Percentiles rank a stretch among this genome's conserved stretches.
These are phyloP conservation scores for Seira sanloemensis DNA, from an alignment of 2,888 invertebrate species.

Conservation along the genomic window DNA sequence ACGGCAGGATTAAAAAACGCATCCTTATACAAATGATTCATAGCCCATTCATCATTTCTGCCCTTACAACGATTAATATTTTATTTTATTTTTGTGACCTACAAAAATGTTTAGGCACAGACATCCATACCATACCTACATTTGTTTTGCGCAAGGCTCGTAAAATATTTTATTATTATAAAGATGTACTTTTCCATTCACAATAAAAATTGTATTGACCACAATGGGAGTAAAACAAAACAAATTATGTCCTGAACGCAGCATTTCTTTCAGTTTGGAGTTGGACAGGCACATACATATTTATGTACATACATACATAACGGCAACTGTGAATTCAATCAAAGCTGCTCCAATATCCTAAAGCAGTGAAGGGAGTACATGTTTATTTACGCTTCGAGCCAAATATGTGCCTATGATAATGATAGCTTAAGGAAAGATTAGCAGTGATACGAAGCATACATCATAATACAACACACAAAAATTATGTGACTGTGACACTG, in stretches of 20 bases:
- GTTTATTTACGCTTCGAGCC: background rate
- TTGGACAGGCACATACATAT: too few species aligned
- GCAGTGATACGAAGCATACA: background rate
- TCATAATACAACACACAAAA: background rate
- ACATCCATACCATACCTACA: too few species aligned
- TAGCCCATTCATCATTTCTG: background rate
- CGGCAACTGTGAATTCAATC: background rate
- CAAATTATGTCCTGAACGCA: background rate
- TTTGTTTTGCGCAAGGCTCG: too few species aligned
- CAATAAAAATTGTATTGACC: slow-evolving; percentile 16
- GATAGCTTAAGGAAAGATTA: background rate
- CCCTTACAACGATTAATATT: too few species aligned
- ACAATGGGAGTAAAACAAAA: background rate
- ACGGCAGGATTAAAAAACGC: too few species aligned
- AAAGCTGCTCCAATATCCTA: background rate
- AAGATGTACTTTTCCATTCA: background rate
- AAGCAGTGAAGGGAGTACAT: background rate
- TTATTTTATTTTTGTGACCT: slow-evolving; percentile 8
- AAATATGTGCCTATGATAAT: background rate
- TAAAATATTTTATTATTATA: background rate
- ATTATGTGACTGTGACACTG: slow-evolving; percentile 38
- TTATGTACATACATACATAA: too few species aligned
- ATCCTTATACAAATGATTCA: too few species aligned
- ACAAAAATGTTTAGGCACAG: too few species aligned
- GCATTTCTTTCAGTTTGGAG: too few species aligned